Conservation (phyloP, 2,797 vertebrate genomes). For the Leptoclinus maculatus region DNA sequence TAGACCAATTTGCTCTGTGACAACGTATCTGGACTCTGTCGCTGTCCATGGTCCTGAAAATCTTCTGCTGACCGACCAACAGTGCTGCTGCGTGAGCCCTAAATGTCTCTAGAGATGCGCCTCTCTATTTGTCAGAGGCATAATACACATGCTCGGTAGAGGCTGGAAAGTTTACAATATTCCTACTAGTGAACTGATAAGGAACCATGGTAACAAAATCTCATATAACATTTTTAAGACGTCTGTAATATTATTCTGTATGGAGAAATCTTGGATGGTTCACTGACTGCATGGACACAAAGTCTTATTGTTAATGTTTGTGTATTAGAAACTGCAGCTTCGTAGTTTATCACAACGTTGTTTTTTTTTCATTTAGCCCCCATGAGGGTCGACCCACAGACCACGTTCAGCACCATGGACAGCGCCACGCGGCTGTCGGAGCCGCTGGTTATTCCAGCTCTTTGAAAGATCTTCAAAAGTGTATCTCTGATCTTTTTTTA, state of each 20-base stretch:
- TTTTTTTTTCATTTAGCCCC: background rate
- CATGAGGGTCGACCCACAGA: background rate
- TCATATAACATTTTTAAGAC: background rate
- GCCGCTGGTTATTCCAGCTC: background rate
- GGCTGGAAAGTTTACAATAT: constrained; percentile 35
- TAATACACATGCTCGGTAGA: background rate
- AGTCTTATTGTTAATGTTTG: background rate
- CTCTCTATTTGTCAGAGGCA: constrained; percentile 26
- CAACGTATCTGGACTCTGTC: background rate
- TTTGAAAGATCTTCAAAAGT: background rate
- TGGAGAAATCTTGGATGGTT: background rate
- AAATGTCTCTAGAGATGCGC: constrained; percentile 48
- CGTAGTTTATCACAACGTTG: background rate
- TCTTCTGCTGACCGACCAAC: constrained; percentile 24
- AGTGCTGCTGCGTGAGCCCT: constrained; percentile 43
- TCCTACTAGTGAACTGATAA: background rate
- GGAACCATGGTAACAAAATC: background rate
- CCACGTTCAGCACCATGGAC: constrained; percentile 72
- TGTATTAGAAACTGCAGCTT: background rate
- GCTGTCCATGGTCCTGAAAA: constrained; percentile 77
- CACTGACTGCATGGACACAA: background rate
- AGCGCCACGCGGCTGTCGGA: constrained; percentile 34
- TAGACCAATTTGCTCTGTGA: background rate
- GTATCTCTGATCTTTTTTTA: background rate
- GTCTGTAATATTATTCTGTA: background rate